These are phyloP conservation scores for Boleophthalmus pectinirostris DNA, from an alignment of 2,113 vertebrate species.

Conservation along the genomic window DNA sequence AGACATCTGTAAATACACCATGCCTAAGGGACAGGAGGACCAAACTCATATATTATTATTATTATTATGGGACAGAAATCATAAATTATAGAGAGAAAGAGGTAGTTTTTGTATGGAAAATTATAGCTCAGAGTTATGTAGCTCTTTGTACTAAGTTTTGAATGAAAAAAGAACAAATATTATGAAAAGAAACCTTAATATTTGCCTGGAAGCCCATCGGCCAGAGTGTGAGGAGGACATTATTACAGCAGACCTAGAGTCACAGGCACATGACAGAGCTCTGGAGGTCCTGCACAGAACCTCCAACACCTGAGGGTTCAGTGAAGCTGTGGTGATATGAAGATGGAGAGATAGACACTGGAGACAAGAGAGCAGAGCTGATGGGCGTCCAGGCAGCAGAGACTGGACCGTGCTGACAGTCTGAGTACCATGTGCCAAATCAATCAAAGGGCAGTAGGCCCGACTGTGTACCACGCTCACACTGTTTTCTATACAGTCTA, in stretches of 20 bases:
- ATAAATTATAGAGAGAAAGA: constrained; percentile 55
- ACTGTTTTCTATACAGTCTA: constrained; percentile 65
- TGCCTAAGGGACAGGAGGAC: constrained; percentile 58
- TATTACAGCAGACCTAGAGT: constrained; percentile 8
- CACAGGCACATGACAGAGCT: neutral
- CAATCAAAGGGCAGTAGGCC: constrained; percentile 46
- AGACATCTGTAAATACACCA: constrained; percentile 62
- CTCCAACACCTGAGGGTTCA: neutral
- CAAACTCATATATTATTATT: constrained; percentile 62
- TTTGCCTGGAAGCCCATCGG: constrained; percentile 54
- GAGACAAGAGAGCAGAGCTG: constrained; percentile 21
- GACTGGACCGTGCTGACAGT: constrained; percentile 55
- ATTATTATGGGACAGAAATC: constrained; percentile 43
- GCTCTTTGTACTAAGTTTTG: constrained; percentile 73
- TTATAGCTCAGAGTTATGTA: constrained; percentile 71
- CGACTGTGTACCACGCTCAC: constrained; percentile 62
- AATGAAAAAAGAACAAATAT: constrained; percentile 34
- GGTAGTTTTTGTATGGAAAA: constrained; percentile 69
- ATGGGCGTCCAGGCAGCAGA: constrained; percentile 58
- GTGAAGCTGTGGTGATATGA: too few species aligned
- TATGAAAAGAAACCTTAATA: constrained; percentile 55
- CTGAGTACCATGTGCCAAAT: constrained; percentile 70
- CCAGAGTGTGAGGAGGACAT: constrained; percentile 20
- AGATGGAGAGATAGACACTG: neutral
- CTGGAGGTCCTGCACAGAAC: constrained; percentile 8